Evolutionary conservation across 2,113 vertebrate species (phyloP).

Genomic region (Melospiza georgiana): DNA sequence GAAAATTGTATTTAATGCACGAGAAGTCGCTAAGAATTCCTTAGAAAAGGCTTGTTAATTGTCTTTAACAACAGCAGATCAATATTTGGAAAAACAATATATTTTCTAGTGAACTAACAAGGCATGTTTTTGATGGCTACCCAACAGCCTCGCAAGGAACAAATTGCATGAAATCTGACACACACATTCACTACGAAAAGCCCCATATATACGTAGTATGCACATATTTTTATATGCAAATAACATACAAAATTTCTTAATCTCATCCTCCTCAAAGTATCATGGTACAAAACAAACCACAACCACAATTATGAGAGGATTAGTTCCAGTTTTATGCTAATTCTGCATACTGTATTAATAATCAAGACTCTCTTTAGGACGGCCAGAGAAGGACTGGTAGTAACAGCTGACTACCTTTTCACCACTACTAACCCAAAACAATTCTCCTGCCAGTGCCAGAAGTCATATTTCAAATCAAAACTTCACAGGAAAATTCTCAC

Average conservation of each 20-base stretch:
- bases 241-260: not conserved
- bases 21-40: not conserved
- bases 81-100: not conserved
- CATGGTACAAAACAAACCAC: not conserved
- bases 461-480: not conserved
- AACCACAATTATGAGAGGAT: not conserved
- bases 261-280: not conserved
- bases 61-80: not conserved
- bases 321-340: not conserved
- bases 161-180: not conserved
- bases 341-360: not conserved
- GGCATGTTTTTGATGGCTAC: not conserved
- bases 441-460: not conserved
- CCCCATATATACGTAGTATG: not conserved
- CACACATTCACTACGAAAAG: not conserved
- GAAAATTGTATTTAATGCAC: constrained; percentile 20
- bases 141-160: not conserved
- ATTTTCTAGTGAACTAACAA: not conserved
- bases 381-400: not conserved
- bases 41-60: not conserved
- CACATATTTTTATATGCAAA: not conserved
- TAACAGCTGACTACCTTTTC: not conserved
- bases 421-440: not conserved
- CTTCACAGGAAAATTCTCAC: not conserved
- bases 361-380: not conserved